Percentiles rank a stretch among this genome's conserved stretches.
Conservation (phyloP, 2,797 vertebrate species). For the Distichodus sexfasciatus region DNA sequence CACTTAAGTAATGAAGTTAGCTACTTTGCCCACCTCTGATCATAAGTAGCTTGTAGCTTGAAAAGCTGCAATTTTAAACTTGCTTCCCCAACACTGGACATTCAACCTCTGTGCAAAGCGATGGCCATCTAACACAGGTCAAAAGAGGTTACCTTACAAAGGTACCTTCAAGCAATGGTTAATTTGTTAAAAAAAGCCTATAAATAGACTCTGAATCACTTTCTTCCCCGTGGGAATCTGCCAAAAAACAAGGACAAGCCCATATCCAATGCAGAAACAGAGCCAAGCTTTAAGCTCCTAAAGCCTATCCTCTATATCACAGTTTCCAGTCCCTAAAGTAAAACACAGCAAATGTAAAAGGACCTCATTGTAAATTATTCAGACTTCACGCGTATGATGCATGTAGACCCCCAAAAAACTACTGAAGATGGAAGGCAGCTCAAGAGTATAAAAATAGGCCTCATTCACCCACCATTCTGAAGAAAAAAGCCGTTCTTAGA, state of each 20-base stretch:
- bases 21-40: too few species aligned
- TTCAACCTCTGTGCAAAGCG: background rate
- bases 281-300: background rate
- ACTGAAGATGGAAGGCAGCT: background rate
- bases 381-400: background rate
- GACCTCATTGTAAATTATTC: background rate
- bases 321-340: background rate
- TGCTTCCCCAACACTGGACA: too few species aligned
- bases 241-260: background rate
- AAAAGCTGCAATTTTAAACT: too few species aligned
- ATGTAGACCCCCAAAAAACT: background rate
- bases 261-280: background rate
- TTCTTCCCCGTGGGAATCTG: background rate
- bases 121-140: background rate
- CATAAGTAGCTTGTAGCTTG: too few species aligned
- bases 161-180: background rate
- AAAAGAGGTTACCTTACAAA: background rate
- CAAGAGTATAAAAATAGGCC: background rate
- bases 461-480: too few species aligned
- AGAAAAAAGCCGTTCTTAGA: too few species aligned
- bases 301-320: background rate
- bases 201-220: background rate
- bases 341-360: background rate
- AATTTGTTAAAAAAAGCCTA: background rate
- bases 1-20: too few species aligned